These are phyloP conservation scores for Amphibalanus amphitrite DNA, from an alignment of 1,140 invertebrate species.

Conservation along the genomic window DNA sequence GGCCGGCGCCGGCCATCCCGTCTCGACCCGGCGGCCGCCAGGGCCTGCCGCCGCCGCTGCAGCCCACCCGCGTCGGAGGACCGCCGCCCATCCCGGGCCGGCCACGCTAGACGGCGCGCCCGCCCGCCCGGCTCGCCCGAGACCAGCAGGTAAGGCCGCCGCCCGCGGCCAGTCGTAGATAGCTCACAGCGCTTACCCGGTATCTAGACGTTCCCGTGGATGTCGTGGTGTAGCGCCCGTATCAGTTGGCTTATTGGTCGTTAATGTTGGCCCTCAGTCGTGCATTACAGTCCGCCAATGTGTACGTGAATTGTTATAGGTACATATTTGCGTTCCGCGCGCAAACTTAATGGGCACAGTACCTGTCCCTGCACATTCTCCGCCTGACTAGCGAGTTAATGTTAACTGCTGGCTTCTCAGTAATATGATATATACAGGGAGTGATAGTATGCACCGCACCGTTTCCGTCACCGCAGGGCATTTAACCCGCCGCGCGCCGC, in stretches of 20 bases:
- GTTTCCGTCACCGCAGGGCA: neutral
- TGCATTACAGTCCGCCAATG: too few relatives aligned
- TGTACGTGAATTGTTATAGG: too few relatives aligned
- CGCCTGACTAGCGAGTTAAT: constrained; percentile 6
- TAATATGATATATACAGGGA: constrained; percentile 10
- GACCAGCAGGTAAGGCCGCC: neutral
- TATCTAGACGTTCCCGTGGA: neutral
- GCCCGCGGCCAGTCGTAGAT: neutral
- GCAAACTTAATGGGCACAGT: too few relatives aligned
- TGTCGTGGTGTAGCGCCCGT: neutral
- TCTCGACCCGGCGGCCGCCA: constrained; percentile 25
- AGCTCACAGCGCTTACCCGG: neutral
- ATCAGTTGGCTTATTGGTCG: constrained; percentile 4
- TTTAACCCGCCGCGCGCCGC: neutral
- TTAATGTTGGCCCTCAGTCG: too few relatives aligned
- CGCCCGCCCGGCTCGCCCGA: too few relatives aligned
- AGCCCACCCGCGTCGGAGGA: neutral
- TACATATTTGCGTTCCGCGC: too few relatives aligned
- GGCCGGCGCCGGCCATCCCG: constrained; percentile 28
- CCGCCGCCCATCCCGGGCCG: neutral
- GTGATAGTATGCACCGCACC: constrained; percentile 2
- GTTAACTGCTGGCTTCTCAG: constrained; percentile 13
- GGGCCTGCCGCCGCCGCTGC: constrained; percentile 57
- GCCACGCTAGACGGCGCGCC: neutral
- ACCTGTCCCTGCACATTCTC: too few relatives aligned